Base-by-base conservation (phyloP, 2,888 invertebrate genomes). In the Steinernema scapterisci region DNA sequence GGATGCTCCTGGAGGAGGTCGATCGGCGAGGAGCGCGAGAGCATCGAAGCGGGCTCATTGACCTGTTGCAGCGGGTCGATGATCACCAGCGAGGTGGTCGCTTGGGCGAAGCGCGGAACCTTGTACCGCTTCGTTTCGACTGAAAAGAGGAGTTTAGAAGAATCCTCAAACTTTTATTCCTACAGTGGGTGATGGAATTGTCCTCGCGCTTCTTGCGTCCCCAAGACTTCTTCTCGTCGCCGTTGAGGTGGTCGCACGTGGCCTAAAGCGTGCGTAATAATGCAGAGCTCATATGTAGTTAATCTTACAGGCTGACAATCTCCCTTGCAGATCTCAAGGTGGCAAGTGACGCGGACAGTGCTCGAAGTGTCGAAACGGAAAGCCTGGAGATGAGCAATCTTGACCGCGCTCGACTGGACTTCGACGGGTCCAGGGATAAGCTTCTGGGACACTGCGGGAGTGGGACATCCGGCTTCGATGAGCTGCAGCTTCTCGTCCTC, bases 301-400 rank as follows among this genome's bases (percentile, higher is more conserved):
- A 38, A 9, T 38, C 79, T 73, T 43, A 83, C 86, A 71, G 86
- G 80, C 52, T 83, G 79, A 77, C 87, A 87, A 27, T 82, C 79
- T 79, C 85, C 86, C 77, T 84, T 82, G 81, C 87, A 87, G 75
- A 87, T 85, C 71, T 87, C 86, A 27, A 87, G 78, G 52, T 84
- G 81, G 76, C 87, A 87, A 1, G 84, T 86, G 52, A 87, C 80
- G 56, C 85, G 70, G 70, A 87, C 84, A 31, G 83, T 81, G 16
- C 84, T 75, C 7, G 85, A 83, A 21, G 81, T 81, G 76, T 87
- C 87, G 80, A 87, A 87, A 54, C 87, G 84, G 84, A 87, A 87
- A 0, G 87, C 87, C 77, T 83, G 80, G 44, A 84, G 51, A 48
- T 83, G 78, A 1, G 78, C 78, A 46, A 83, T 75, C 76, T 83